Percentiles rank a stretch among this genome's conserved stretches.
phyloP scores from a whole-genome alignment of 2,113 vertebrate species.

The Plestiodon gilberti region DNA sequence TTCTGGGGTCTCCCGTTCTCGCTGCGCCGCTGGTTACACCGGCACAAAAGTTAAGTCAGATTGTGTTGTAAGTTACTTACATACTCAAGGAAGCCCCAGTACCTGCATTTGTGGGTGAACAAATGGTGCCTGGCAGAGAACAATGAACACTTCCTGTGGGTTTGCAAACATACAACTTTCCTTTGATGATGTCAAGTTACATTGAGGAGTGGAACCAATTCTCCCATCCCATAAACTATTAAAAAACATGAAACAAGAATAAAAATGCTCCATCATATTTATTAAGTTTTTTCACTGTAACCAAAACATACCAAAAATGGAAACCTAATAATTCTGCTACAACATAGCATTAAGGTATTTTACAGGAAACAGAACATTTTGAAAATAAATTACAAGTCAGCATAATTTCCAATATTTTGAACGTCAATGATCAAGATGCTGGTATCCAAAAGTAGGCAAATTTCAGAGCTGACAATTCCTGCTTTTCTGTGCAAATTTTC shows the following conservation, averaged over 20 bases:
- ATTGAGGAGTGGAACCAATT: too few relatives aligned
- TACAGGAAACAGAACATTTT: background rate
- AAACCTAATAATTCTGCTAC: conserved; percentile 4
- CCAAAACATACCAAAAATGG: background rate
- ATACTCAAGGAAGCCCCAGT: too few relatives aligned
- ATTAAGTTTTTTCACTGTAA: background rate
- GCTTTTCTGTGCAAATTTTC: background rate
- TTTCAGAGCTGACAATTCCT: background rate
- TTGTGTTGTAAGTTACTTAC: too few relatives aligned
- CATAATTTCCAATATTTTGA: background rate
- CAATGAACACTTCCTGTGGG: too few relatives aligned
- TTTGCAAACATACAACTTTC: too few relatives aligned
- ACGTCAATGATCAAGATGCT: background rate
- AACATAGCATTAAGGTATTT: conserved; percentile 15
- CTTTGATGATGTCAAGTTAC: too few relatives aligned
- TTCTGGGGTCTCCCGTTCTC: too few relatives aligned
- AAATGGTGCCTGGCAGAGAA: too few relatives aligned
- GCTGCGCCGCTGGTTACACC: too few relatives aligned
- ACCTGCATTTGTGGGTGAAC: too few relatives aligned
- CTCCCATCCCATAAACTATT: background rate
- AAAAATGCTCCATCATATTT: background rate
- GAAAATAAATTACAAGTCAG: background rate
- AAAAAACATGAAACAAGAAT: background rate
- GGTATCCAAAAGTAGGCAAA: background rate
- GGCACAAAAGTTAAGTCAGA: too few relatives aligned